These are phyloP conservation scores for Beaufortia kweichowensis DNA, from an alignment of 2,113 vertebrate species.

Conservation along the genomic window DNA sequence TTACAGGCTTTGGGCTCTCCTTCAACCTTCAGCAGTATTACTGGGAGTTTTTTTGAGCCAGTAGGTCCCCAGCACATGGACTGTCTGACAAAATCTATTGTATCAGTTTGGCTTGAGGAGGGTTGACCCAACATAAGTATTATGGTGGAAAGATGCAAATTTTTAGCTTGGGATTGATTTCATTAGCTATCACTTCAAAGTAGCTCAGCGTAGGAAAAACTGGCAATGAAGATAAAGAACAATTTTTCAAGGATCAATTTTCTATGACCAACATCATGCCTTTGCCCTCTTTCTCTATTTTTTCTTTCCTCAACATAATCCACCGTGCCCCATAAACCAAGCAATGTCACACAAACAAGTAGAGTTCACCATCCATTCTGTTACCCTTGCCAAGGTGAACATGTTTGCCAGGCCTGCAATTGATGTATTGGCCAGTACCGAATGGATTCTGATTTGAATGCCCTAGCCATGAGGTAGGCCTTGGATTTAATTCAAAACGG, in stretches of 20 bases:
- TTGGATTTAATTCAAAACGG: not conserved
- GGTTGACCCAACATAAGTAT: conserved; percentile 62
- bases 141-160: too few species aligned
- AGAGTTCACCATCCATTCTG: conserved; percentile 76
- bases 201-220: not conserved
- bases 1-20: conserved; percentile 78
- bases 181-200: not conserved
- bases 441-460: conserved; percentile 74
- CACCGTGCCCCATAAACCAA: conserved; percentile 76
- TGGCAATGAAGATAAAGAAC: not conserved
- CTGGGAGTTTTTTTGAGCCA: conserved; percentile 81
- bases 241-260: not conserved
- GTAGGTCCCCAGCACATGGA: conserved; percentile 78
- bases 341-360: conserved; percentile 73
- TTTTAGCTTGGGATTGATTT: conserved; percentile 3
- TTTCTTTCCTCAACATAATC: conserved; percentile 81
- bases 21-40: conserved; percentile 86
- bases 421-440: conserved; percentile 77
- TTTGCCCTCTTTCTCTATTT: conserved; percentile 59
- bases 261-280: not conserved
- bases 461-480: conserved; percentile 34
- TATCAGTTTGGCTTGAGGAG: conserved; percentile 81
- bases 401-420: conserved; percentile 77
- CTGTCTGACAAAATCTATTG: conserved; percentile 81
- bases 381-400: conserved; percentile 77